Conservation (phyloP, 2,888 invertebrate genomes). For the Matsumyia berberina region DNA sequence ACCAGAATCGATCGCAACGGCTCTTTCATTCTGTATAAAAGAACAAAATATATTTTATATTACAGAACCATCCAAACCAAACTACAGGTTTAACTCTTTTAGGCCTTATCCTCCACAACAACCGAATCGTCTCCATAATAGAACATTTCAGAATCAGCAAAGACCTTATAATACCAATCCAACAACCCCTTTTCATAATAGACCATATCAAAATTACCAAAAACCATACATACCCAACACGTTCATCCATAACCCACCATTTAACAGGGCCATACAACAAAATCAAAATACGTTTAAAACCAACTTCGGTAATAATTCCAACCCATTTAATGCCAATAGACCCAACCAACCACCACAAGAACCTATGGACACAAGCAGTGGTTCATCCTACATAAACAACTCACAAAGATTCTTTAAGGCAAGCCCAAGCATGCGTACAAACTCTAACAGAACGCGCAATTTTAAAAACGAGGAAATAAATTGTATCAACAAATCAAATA, state of each 20-base stretch:
- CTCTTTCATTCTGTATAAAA: slow-evolving; percentile 65
- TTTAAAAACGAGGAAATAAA: not conserved
- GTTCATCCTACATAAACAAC: slow-evolving; percentile 23
- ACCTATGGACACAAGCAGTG: slow-evolving; percentile 39
- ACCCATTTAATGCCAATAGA: not conserved
- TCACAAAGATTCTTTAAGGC: not conserved
- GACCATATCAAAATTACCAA: not conserved
- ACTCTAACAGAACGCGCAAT: not conserved
- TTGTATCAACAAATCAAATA: too few relatives aligned
- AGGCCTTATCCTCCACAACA: too few relatives aligned
- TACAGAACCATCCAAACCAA: not conserved
- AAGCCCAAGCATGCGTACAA: not conserved
- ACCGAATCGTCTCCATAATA: not conserved
- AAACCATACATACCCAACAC: slow-evolving; percentile 1
- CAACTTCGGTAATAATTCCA: not conserved
- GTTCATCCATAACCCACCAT: slow-evolving; percentile 5
- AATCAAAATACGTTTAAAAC: slow-evolving; percentile 10
- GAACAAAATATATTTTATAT: slow-evolving; percentile 59
- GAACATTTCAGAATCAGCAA: not conserved
- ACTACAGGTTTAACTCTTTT: too few relatives aligned
- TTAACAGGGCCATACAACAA: not conserved
- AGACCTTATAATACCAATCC: not conserved
- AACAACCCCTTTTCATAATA: slow-evolving; percentile 4
- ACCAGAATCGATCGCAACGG: slow-evolving; percentile 57
- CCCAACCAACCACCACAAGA: slow-evolving; percentile 34